Evolutionary conservation across 2,888 invertebrate genomes (phyloP).

Genomic region (Tetramorium bicarinatum): DNA sequence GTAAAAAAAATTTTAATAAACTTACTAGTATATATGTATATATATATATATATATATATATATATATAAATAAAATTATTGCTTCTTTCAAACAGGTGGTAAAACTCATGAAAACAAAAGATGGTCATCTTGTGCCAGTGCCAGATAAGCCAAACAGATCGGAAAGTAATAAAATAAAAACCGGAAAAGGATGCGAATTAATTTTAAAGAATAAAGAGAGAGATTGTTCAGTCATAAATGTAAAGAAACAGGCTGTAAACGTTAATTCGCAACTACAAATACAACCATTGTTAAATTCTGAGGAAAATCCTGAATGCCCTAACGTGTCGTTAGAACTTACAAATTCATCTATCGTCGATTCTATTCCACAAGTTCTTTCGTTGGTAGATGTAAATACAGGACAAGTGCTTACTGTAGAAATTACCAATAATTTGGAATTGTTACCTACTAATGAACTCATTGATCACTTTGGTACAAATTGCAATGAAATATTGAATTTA

Average conservation of each 20-base stretch:
- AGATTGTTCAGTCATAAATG: conserved; percentile 16
- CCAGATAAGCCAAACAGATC: conserved; percentile 76
- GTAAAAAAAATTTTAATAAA: conserved; percentile 67
- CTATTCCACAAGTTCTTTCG: conserved; percentile 77
- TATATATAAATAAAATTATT: too few species aligned
- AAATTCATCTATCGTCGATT: conserved; percentile 59
- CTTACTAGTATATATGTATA: neutral
- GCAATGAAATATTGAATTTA: conserved; percentile 77
- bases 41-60: too few species aligned
- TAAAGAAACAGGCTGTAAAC: conserved; percentile 40
- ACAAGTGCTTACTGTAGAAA: conserved; percentile 79
- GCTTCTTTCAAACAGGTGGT: conserved; percentile 70
- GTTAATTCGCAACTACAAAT: conserved; percentile 43
- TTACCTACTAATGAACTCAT: conserved; percentile 75
- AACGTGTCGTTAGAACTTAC: conserved; percentile 55
- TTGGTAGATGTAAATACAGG: conserved; percentile 79
- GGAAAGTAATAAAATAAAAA: conserved; percentile 60
- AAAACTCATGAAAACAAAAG: conserved; percentile 80
- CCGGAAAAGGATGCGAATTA: conserved; percentile 40
- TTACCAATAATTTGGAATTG: conserved; percentile 74
- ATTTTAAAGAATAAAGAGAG: conserved; percentile 35
- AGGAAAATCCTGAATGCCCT: conserved; percentile 52
- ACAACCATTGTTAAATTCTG: conserved; percentile 41
- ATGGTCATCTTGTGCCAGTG: conserved; percentile 79
- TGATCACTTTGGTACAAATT: conserved; percentile 79